phyloP scores from a whole-genome alignment of 2,113 vertebrate species.

The Pongo abelii region DNA sequence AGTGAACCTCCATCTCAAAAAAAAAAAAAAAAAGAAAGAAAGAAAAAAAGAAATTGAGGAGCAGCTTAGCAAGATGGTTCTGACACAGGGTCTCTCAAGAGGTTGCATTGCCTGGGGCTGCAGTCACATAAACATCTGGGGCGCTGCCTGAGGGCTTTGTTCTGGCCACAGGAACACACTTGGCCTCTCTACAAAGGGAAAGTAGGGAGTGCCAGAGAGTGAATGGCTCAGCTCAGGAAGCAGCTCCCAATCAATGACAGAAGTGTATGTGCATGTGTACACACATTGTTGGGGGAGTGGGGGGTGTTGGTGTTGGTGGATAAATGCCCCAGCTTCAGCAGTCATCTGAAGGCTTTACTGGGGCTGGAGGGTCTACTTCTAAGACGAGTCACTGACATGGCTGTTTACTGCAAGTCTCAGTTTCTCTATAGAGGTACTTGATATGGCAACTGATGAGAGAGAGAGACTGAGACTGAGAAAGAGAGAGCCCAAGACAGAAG shows the following conservation, averaged over 20 bases:
- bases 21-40: too few species aligned
- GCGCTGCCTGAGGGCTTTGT: background rate
- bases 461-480: background rate
- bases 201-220: background rate
- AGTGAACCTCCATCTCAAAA: too few species aligned
- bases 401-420: conserved; percentile 22
- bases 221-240: background rate
- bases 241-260: background rate
- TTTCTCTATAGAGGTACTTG: conserved; percentile 35
- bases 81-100: background rate
- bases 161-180: background rate
- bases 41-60: background rate
- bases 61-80: background rate
- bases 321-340: too few species aligned
- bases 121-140: background rate
- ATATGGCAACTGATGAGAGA: background rate
- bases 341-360: background rate
- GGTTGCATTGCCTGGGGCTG: background rate
- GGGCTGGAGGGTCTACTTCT: background rate
- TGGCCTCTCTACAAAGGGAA: background rate
- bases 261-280: background rate
- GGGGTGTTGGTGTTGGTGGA: background rate
- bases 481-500: background rate
- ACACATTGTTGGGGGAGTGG: too few species aligned
- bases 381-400: background rate